Conservation (phyloP, 2,888 invertebrate genomes). For the Chaetoderma sp. region DNA sequence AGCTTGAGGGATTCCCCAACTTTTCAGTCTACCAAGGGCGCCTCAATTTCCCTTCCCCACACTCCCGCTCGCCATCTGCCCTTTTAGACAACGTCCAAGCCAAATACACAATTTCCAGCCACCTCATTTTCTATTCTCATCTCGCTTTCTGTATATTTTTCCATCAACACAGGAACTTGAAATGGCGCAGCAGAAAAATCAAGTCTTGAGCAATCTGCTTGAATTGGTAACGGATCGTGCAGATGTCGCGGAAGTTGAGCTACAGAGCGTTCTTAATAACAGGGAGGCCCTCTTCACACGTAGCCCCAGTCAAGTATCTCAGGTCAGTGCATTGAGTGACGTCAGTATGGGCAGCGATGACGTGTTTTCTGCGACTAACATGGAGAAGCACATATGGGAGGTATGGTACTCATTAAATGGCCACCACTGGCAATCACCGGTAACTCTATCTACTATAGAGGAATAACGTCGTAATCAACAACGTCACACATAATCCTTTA, state of each 20-base stretch:
- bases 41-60: neutral
- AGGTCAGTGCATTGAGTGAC: slow-evolving; percentile 50
- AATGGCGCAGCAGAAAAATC: slow-evolving; percentile 59
- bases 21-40: too few species aligned
- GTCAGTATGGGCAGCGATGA: slow-evolving; percentile 64
- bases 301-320: slow-evolving; percentile 46
- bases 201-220: slow-evolving; percentile 60
- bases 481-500: too few species aligned
- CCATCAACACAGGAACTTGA: slow-evolving; percentile 58
- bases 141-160: slow-evolving; percentile 5
- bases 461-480: too few species aligned
- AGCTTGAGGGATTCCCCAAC: too few species aligned
- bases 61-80: neutral
- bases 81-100: too few species aligned
- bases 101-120: too few species aligned
- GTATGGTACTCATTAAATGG: too few species aligned
- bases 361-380: slow-evolving; percentile 54
- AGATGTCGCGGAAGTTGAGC: slow-evolving; percentile 60
- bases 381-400: too few species aligned
- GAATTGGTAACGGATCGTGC: slow-evolving; percentile 66
- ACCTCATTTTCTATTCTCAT: neutral
- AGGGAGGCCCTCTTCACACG: slow-evolving; percentile 15
- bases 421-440: too few species aligned
- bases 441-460: too few species aligned
- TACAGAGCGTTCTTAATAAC: slow-evolving; percentile 51